Conservation (phyloP, 2,113 vertebrate species). For the Zapornia atra region DNA sequence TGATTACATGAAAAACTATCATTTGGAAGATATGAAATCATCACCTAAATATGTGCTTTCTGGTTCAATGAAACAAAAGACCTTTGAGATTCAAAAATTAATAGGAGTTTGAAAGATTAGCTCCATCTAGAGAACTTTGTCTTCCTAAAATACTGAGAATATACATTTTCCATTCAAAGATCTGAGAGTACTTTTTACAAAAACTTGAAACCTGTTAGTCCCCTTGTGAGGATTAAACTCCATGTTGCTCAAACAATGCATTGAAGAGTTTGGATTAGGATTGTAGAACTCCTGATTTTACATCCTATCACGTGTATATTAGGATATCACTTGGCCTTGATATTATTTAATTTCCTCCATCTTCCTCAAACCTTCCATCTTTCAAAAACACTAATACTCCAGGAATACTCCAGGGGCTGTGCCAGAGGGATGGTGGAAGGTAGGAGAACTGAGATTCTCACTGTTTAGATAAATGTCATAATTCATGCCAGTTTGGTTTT, state of each 20-base stretch:
- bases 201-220: neutral
- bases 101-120: neutral
- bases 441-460: neutral
- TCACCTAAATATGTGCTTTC: neutral
- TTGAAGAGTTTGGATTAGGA: neutral
- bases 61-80: conserved; percentile 1
- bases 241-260: neutral
- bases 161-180: neutral
- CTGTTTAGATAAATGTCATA: neutral
- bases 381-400: neutral
- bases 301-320: neutral
- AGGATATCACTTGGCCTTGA: neutral
- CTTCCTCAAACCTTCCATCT: neutral
- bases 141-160: neutral
- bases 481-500: neutral
- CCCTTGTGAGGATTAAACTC: neutral
- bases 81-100: neutral
- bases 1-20: neutral
- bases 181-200: conserved; percentile 2
- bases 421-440: neutral
- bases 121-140: neutral
- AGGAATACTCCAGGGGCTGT: neutral
- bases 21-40: conserved; percentile 19
- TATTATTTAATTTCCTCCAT: neutral
- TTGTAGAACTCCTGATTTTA: neutral